phyloP scores from a whole-genome alignment of 2,797 vertebrate genomes.

The Buceros bicornis region DNA sequence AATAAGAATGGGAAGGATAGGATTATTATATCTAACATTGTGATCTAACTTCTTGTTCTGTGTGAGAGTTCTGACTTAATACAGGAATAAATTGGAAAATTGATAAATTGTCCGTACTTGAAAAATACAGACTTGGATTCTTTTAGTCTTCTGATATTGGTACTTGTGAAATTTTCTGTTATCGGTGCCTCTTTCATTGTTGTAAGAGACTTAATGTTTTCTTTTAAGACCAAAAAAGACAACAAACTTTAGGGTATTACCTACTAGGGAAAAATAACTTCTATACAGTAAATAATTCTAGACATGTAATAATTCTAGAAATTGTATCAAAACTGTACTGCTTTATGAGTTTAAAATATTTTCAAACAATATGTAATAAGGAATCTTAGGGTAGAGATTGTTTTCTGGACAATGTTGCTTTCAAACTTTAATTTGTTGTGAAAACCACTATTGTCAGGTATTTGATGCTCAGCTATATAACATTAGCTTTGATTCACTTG shows the following conservation, averaged over 20 bases:
- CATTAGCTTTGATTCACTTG: not conserved
- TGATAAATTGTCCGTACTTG: not conserved
- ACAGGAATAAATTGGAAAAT: not conserved
- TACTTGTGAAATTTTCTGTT: not conserved
- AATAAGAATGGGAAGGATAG: not conserved
- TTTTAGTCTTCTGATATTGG: not conserved
- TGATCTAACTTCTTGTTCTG: not conserved
- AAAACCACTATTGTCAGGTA: not conserved
- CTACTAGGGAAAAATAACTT: not conserved
- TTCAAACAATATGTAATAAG: not conserved
- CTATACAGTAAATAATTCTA: not conserved
- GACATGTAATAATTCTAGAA: not conserved
- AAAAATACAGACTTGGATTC: not conserved
- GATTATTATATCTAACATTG: not conserved
- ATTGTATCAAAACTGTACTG: not conserved
- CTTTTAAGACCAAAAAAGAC: not conserved
- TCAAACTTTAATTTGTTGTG: not conserved
- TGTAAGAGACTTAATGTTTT: not conserved
- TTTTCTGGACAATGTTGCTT: not conserved
- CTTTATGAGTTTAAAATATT: not conserved
- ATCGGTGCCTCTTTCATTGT: not conserved
- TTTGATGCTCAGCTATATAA: not conserved
- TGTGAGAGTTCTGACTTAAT: not conserved
- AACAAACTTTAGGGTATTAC: not conserved
- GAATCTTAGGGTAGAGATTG: not conserved